Conservation (phyloP, 2,113 vertebrate species). For the Laticauda laticaudata region DNA sequence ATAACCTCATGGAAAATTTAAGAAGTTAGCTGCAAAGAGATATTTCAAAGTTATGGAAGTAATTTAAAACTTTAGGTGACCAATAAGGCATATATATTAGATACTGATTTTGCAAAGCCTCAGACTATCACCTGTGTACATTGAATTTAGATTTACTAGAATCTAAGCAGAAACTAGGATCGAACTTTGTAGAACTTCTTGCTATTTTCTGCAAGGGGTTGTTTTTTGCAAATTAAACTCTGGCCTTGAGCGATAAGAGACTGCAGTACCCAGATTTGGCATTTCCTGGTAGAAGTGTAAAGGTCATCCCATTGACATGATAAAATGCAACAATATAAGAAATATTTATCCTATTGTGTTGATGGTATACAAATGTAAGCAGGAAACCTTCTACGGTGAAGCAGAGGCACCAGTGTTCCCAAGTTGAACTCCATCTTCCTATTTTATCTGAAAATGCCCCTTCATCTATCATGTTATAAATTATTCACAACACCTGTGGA, state of each 20-base stretch:
- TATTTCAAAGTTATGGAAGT: background rate
- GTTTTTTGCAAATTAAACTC: background rate
- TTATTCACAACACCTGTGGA: background rate
- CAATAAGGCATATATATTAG: background rate
- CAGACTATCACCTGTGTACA: background rate
- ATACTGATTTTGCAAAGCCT: background rate
- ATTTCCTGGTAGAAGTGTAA: background rate
- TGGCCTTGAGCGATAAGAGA: background rate
- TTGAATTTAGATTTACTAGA: background rate
- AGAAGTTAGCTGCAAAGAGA: background rate
- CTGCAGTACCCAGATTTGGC: background rate
- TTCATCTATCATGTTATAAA: background rate
- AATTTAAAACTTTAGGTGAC: background rate
- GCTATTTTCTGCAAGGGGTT: background rate
- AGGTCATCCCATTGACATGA: background rate
- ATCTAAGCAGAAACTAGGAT: background rate
- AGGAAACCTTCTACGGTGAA: background rate
- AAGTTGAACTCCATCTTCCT: background rate
- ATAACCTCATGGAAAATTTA: background rate
- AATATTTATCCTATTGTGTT: background rate
- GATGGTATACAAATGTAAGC: background rate
- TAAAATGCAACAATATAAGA: background rate
- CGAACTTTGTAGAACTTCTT: background rate
- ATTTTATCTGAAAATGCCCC: background rate
- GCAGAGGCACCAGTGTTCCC: background rate